These are phyloP conservation scores for Paratilapia polleni DNA, from an alignment of 2,113 vertebrate genomes.

Conservation along the genomic window DNA sequence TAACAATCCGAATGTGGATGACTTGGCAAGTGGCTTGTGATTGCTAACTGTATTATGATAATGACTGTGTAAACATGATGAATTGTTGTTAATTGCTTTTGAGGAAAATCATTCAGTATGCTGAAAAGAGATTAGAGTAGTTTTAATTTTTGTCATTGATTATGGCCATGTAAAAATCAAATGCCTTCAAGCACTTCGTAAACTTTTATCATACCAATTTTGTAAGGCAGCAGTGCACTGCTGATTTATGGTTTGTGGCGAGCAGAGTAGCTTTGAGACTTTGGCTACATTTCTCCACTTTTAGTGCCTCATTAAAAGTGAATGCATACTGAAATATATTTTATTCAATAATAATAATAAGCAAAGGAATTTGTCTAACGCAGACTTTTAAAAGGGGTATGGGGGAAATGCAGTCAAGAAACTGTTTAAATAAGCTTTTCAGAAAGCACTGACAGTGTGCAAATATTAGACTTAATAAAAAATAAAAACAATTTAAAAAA, in stretches of 20 bases:
- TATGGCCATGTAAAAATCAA: constrained; percentile 31
- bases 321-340: neutral
- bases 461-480: neutral
- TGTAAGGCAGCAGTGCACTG: constrained; percentile 15
- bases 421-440: neutral
- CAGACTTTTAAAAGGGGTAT: neutral
- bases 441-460: neutral
- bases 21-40: constrained; percentile 42
- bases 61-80: constrained; percentile 52
- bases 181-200: constrained; percentile 44
- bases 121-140: constrained; percentile 23
- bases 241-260: constrained; percentile 19
- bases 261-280: neutral
- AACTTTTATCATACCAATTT: constrained; percentile 46
- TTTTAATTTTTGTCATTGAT: constrained; percentile 45
- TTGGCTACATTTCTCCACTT: constrained; percentile 2
- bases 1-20: constrained; percentile 54
- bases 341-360: neutral
- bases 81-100: constrained; percentile 35
- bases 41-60: constrained; percentile 63
- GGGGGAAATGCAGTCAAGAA: neutral
- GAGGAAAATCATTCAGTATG: constrained; percentile 26
- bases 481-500: neutral
- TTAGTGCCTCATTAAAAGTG: neutral
- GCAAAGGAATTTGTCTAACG: neutral